Percentiles rank a stretch among this genome's conserved stretches.
Evolutionary conservation across 2,113 vertebrate genomes (phyloP).

Genomic region (Calyptommatus sinebrachiatus): DNA sequence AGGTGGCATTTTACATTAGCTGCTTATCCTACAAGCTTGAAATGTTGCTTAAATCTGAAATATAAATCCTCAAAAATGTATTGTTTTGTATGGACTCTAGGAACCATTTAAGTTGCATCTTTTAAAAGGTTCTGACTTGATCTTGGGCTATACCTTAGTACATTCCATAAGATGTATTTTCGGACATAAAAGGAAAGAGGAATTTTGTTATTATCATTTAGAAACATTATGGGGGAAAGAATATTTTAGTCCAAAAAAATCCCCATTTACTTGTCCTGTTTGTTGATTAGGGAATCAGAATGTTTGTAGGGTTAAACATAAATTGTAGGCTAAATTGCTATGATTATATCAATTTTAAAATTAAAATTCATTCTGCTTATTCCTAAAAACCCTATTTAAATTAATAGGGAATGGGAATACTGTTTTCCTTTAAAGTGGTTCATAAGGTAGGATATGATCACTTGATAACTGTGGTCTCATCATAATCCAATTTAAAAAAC

Average conservation of each 20-base stretch:
- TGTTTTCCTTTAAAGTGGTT: neutral
- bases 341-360: constrained; percentile 36
- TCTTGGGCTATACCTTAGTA: neutral
- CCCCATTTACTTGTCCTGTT: neutral
- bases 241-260: neutral
- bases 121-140: constrained; percentile 32
- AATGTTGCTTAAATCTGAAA: constrained; percentile 67
- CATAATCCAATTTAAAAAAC: constrained; percentile 13
- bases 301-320: constrained; percentile 22
- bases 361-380: constrained; percentile 35
- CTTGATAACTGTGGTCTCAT: constrained; percentile 35
- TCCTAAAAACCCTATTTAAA: constrained; percentile 12
- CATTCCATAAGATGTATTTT: neutral
- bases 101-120: constrained; percentile 57
- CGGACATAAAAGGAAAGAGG: constrained; percentile 35
- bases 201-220: constrained; percentile 22
- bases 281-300: constrained; percentile 26
- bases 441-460: neutral
- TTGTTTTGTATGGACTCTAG: constrained; percentile 54
- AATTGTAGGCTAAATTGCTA: constrained; percentile 32
- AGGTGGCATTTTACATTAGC: constrained; percentile 80
- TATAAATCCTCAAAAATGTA: constrained; percentile 70
- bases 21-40: constrained; percentile 74
- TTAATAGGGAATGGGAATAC: too few relatives aligned
- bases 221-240: constrained; percentile 2